Conservation (phyloP, 1,140 invertebrate genomes). For the Campoletis sonorensis region DNA sequence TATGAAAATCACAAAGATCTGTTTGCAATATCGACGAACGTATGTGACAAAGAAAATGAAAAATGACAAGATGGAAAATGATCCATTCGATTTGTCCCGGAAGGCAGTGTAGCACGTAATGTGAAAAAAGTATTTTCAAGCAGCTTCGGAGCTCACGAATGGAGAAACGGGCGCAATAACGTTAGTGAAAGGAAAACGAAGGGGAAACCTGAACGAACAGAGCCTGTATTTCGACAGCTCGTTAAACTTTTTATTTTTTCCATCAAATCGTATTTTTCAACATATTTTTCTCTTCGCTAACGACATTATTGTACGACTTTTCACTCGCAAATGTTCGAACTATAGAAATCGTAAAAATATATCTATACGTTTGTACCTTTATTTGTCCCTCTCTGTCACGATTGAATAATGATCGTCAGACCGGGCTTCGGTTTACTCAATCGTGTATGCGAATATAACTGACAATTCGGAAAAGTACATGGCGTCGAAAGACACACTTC, state of each 20-base stretch:
- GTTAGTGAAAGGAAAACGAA: constrained; percentile 11
- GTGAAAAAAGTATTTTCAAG: background rate
- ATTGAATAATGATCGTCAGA: constrained; percentile 23
- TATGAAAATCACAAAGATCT: background rate
- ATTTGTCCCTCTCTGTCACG: background rate
- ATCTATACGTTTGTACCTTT: background rate
- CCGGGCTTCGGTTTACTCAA: background rate
- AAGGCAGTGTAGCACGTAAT: background rate
- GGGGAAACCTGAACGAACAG: background rate
- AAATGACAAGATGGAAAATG: background rate
- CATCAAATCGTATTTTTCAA: background rate
- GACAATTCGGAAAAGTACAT: background rate
- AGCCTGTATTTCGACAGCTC: constrained; percentile 1
- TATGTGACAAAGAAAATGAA: background rate
- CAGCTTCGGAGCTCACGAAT: constrained; percentile 13
- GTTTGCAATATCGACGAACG: background rate
- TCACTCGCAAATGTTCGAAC: background rate
- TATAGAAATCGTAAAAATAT: background rate
- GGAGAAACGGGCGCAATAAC: background rate
- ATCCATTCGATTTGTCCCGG: background rate
- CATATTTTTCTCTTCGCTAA: background rate
- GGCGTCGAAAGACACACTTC: too few relatives aligned
- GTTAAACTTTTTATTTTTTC: constrained; percentile 14
- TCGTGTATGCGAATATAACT: background rate
- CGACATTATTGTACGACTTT: background rate